These are phyloP conservation scores for Rhea americana DNA, from an alignment of 2,113 vertebrate species.

Conservation along the genomic window DNA sequence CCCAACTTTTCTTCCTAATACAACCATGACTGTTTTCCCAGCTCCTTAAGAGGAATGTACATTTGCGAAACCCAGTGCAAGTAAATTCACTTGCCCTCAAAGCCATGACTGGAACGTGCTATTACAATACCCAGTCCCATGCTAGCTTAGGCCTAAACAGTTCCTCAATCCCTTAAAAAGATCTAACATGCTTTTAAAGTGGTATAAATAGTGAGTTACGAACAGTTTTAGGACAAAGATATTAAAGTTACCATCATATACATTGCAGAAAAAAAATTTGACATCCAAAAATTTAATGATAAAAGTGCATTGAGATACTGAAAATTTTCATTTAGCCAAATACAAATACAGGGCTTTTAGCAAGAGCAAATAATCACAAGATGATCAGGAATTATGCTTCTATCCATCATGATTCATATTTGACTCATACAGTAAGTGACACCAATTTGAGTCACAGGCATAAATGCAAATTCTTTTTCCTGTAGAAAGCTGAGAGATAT, in stretches of 20 bases:
- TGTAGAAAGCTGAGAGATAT: background rate
- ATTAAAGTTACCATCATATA: background rate
- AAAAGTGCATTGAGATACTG: background rate
- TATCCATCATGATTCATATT: constrained; percentile 31
- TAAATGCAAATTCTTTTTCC: background rate
- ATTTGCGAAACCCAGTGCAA: background rate
- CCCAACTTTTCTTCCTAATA: background rate
- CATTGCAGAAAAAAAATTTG: background rate
- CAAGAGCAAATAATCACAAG: constrained; percentile 28
- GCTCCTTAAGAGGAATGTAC: background rate
- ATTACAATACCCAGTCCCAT: background rate
- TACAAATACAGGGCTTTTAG: background rate
- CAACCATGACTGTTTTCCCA: background rate
- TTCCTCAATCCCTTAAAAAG: background rate
- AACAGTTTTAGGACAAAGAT: background rate
- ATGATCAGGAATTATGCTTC: background rate
- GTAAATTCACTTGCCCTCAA: background rate
- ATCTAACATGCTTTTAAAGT: background rate
- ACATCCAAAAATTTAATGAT: background rate
- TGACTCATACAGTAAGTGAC: constrained; percentile 13
- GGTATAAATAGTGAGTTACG: background rate
- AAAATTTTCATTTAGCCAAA: background rate
- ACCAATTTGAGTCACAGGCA: background rate
- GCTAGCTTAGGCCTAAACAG: background rate
- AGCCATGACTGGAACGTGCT: background rate